These are phyloP conservation scores for Temnopleurus reevesii DNA, from an alignment of 53 echinoderm and acorn worm species.

Conservation along the genomic window DNA sequence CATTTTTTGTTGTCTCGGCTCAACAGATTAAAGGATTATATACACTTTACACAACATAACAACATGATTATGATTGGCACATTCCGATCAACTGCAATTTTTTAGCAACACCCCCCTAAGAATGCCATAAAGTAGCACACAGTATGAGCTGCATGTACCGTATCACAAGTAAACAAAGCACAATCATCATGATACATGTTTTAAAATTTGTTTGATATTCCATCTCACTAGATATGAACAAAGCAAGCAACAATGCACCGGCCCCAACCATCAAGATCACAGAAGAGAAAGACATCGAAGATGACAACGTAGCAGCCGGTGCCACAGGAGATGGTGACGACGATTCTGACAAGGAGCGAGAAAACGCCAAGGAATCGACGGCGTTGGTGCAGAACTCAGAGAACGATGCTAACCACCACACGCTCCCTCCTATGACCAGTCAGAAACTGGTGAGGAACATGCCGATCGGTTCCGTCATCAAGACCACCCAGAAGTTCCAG, in stretches of 20 bases:
- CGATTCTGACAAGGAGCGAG: background rate
- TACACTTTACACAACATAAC: too few species aligned
- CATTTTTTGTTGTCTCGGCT: too few species aligned
- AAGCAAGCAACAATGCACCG: background rate
- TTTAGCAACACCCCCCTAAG: too few species aligned
- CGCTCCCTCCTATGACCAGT: slow-evolving; percentile 68
- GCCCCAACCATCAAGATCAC: slow-evolving; percentile 45
- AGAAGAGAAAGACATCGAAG: slow-evolving; percentile 16
- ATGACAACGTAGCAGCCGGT: background rate
- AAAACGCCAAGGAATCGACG: slow-evolving; percentile 20
- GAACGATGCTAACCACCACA: background rate
- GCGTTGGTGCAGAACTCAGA: slow-evolving; percentile 30
- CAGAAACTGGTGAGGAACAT: slow-evolving; percentile 77
- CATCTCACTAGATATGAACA: background rate
- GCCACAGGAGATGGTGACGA: background rate
- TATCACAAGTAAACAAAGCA: too few species aligned
- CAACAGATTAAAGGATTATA: too few species aligned
- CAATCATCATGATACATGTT: too few species aligned
- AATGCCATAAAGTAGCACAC: too few species aligned
- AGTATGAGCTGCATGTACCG: too few species aligned
- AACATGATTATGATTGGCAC: too few species aligned
- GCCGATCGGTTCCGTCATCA: slow-evolving; percentile 84
- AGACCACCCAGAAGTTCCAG: slow-evolving; percentile 84
- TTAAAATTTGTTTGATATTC: too few species aligned
- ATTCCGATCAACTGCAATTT: too few species aligned